A percentile compares a stretch with the other conserved stretches of the same genome.
phyloP scores from a whole-genome alignment of 2,888 invertebrate genomes.

The Corbicula japonica region DNA sequence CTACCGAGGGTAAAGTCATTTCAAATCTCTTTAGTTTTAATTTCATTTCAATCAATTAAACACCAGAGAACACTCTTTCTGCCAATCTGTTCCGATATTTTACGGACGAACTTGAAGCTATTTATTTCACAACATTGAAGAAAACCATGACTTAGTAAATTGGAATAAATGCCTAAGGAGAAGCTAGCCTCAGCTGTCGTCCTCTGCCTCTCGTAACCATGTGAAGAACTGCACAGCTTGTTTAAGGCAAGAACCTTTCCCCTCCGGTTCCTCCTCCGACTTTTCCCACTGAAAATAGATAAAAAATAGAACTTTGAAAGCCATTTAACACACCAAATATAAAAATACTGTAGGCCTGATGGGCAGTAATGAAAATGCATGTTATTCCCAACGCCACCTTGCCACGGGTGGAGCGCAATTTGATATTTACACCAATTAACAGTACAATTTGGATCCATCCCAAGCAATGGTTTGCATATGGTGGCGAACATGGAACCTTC shows the following conservation, averaged over 20 bases:
- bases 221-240: constrained; percentile 89
- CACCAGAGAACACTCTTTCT: not conserved
- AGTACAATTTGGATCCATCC: not conserved
- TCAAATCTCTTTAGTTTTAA: too few species aligned
- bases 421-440: not conserved
- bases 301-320: too few species aligned
- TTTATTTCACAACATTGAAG: not conserved
- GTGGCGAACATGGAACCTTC: not conserved
- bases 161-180: constrained; percentile 32
- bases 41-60: not conserved
- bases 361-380: not conserved
- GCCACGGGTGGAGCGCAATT: not conserved
- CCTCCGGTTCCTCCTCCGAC: constrained; percentile 92
- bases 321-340: not conserved
- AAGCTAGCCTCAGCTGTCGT: constrained; percentile 74
- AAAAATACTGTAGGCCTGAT: not conserved
- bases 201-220: constrained; percentile 83
- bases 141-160: not conserved
- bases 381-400: not conserved
- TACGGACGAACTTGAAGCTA: not conserved
- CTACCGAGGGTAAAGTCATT: too few species aligned
- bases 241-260: constrained; percentile 93
- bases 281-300: constrained; percentile 90
- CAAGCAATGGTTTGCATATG: not conserved
- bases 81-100: not conserved